These are phyloP conservation scores for Apeltes quadracus DNA, from an alignment of 2,113 vertebrate genomes.

Conservation along the genomic window DNA sequence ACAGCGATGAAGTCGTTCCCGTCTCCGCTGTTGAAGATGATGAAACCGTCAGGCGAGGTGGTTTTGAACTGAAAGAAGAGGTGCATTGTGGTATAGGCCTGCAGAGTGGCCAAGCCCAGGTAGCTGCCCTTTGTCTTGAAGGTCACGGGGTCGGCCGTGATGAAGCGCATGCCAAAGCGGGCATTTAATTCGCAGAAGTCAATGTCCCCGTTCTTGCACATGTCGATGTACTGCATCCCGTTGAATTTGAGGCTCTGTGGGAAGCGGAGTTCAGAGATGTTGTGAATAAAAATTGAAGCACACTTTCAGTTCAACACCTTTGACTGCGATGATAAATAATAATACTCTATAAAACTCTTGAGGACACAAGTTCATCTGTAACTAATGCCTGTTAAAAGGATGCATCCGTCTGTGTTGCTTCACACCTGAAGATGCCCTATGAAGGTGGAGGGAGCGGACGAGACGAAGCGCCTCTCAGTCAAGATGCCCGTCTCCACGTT, in stretches of 20 bases:
- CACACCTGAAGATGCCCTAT: slow-evolving; percentile 90
- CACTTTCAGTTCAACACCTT: neutral
- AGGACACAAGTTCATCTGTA: neutral
- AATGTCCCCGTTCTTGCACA: slow-evolving; percentile 98
- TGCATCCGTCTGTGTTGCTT: neutral
- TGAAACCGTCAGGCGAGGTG: slow-evolving; percentile 93
- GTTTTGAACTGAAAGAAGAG: slow-evolving; percentile 99
- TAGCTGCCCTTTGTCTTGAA: slow-evolving; percentile 98
- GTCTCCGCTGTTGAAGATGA: slow-evolving; percentile 91
- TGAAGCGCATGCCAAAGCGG: slow-evolving; percentile 93
- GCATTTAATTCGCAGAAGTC: slow-evolving; percentile 97
- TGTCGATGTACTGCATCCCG: slow-evolving; percentile 95
- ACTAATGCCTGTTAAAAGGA: neutral
- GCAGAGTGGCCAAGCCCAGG: slow-evolving; percentile 92
- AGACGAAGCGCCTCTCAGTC: slow-evolving; percentile 93
- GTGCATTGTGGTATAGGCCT: slow-evolving; percentile 98
- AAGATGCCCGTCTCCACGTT: slow-evolving; percentile 96
- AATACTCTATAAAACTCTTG: neutral
- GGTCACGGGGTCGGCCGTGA: slow-evolving; percentile 94
- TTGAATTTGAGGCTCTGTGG: slow-evolving; percentile 93
- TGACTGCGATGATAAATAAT: neutral
- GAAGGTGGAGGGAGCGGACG: slow-evolving; percentile 91
- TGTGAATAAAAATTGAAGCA: neutral
- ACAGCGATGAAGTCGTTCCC: slow-evolving; percentile 94
- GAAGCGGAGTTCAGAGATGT: neutral